Conservation (phyloP, 2,797 vertebrate genomes). For the Macroramphosus scolopax region DNA sequence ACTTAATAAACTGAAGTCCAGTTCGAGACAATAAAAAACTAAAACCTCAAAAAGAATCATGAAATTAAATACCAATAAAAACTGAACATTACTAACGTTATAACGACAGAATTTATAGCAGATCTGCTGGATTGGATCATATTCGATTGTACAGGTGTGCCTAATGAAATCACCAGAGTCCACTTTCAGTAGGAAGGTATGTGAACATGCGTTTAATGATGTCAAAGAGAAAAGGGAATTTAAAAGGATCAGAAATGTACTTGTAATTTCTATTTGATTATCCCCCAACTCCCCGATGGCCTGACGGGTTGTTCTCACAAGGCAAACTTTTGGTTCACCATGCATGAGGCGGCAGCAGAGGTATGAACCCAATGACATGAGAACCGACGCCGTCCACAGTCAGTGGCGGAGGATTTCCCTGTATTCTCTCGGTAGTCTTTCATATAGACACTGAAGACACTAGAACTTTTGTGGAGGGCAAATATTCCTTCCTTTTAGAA, state of each 20-base stretch:
- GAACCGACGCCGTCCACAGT: slow-evolving; percentile 63
- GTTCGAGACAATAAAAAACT: no score
- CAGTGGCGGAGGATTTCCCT: slow-evolving; percentile 12
- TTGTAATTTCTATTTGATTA: slow-evolving; percentile 21
- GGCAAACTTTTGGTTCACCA: slow-evolving; percentile 70
- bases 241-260: slow-evolving; percentile 9
- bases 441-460: slow-evolving; percentile 7
- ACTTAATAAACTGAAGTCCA: no score
- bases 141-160: no score
- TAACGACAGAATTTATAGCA: no score
- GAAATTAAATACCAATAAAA: no score
- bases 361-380: slow-evolving; percentile 57
- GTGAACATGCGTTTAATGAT: slow-evolving; percentile 24
- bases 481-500: slow-evolving; percentile 1
- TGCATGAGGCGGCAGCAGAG: slow-evolving; percentile 70
- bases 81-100: no score
- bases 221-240: slow-evolving; percentile 3
- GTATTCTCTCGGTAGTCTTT: slow-evolving; percentile 10
- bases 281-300: slow-evolving; percentile 25
- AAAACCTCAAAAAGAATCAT: no score
- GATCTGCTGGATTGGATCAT: no score
- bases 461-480: slow-evolving; percentile 1
- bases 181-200: slow-evolving; percentile 3
- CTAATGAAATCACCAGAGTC: no score
- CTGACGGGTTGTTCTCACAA: slow-evolving; percentile 66